These are phyloP conservation scores for Gymnoscopelus braueri DNA, from an alignment of 2,797 vertebrate species.

Conservation along the genomic window DNA sequence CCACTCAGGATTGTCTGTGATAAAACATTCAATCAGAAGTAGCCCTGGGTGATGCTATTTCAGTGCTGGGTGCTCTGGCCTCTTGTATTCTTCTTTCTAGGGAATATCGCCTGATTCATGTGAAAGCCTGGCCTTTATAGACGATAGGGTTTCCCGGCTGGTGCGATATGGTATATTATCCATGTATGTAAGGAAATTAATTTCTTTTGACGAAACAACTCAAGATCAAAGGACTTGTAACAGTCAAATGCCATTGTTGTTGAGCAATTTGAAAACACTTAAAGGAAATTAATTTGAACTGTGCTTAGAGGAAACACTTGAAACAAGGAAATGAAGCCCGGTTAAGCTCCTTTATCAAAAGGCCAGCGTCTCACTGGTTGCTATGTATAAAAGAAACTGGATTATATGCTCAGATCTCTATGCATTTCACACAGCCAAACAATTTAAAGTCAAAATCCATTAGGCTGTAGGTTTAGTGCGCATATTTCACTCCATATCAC, in stretches of 20 bases:
- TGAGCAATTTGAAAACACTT: neutral
- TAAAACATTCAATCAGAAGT: slow-evolving; percentile 79
- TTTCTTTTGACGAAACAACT: too few relatives aligned
- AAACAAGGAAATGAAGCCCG: slow-evolving; percentile 55
- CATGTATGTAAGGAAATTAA: slow-evolving; percentile 60
- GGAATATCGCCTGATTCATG: slow-evolving; percentile 79
- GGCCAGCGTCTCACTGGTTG: slow-evolving; percentile 46
- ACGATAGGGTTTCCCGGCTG: slow-evolving; percentile 67
- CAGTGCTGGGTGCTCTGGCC: slow-evolving; percentile 68
- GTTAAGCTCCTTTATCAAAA: slow-evolving; percentile 62
- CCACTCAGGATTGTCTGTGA: slow-evolving; percentile 79
- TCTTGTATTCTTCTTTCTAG: slow-evolving; percentile 74
- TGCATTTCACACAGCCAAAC: slow-evolving; percentile 37
- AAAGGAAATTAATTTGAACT: slow-evolving; percentile 54
- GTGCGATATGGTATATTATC: slow-evolving; percentile 38
- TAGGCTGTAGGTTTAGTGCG: slow-evolving; percentile 49
- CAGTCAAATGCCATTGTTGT: too few relatives aligned
- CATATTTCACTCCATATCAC: slow-evolving; percentile 43
- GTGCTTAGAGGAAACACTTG: slow-evolving; percentile 56
- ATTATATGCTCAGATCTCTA: slow-evolving; percentile 61
- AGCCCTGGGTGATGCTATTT: slow-evolving; percentile 81
- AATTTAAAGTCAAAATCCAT: slow-evolving; percentile 48
- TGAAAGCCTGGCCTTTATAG: slow-evolving; percentile 57
- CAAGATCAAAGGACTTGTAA: neutral
- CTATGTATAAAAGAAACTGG: slow-evolving; percentile 67